These are phyloP conservation scores for Carapus acus DNA, from an alignment of 2,797 vertebrate species.

Conservation along the genomic window DNA sequence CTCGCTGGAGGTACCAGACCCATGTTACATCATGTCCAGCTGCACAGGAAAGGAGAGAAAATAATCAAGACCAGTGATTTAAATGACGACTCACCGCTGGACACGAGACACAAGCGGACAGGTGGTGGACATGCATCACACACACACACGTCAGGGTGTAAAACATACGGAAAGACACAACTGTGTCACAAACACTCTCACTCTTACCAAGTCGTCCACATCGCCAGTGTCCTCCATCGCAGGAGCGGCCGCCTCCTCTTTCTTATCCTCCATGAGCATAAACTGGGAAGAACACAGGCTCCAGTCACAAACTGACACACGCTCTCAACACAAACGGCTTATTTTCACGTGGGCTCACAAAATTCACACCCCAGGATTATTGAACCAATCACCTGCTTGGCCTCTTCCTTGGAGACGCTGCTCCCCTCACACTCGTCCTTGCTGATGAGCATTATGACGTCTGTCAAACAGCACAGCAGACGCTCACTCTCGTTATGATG, in stretches of 20 bases:
- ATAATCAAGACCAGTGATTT: conserved; percentile 5
- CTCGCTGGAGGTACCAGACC: conserved; percentile 21
- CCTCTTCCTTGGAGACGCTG: conserved; percentile 77
- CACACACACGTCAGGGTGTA: background rate
- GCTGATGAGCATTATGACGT: conserved; percentile 85
- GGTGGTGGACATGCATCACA: no score
- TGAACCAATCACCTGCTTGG: conserved; percentile 76
- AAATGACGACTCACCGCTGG: conserved; percentile 11
- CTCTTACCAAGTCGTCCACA: conserved; percentile 90
- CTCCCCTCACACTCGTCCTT: conserved; percentile 84
- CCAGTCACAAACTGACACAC: conserved; percentile 7
- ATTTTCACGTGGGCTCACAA: background rate
- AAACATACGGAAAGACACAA: conserved; percentile 15
- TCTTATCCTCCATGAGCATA: conserved; percentile 73
- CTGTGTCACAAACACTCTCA: background rate
- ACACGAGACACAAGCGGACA: conserved; percentile 4
- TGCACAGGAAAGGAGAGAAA: conserved; percentile 65
- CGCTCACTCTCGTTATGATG: conserved; percentile 1
- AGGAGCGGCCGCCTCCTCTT: conserved; percentile 54
- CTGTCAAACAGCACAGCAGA: conserved; percentile 57
- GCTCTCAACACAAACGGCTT: background rate
- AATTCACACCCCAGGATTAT: background rate
- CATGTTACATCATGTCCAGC: conserved; percentile 92
- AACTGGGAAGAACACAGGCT: conserved; percentile 69
- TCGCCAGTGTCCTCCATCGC: conserved; percentile 78